Evolutionary conservation across 2,888 invertebrate genomes (phyloP), one percentile per base, ranked within the genome.

Genomic region (Bombylius discolor): DNA sequence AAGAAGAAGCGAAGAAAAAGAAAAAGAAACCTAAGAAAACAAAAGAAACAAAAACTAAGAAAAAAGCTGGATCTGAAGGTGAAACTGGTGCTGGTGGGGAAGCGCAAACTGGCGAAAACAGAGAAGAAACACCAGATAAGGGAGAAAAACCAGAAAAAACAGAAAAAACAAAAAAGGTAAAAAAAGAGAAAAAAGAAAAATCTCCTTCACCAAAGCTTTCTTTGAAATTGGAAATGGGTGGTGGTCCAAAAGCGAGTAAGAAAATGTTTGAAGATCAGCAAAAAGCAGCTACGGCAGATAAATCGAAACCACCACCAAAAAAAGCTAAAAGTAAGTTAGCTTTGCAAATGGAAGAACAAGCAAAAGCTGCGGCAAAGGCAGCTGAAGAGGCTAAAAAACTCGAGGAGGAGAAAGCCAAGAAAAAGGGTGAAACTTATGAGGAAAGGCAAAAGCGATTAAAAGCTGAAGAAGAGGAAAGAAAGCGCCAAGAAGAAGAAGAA

Each of bases 311-410:
- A 42, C 71, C 73, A 47, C 70, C 73, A 55, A 70, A 71, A 58
- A 59, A 66, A 59, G 60, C 59, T 12, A 72, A 71, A 61, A 70
- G 71, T 58, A 72, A 72, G 63, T 60, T 70, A 53, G 70, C 69
- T 36, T 59, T 72, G 48, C 69, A 73, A 65, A 67, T 72, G 67
- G 71, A 74, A 56, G 70, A 73, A 56, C 71, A 73, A 58, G 70
- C 72, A n/a, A 68, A 62, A 50, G 71, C 69, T 1, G 73, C 72
- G 1, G 71, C 70, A 23, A 69, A 68, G 56, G 68, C 71, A 39
- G 70, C 69, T 36, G 69, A 70, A 55, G 69, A 72, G 42, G 64
- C 65, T 45, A 69, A 69, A 32, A 64, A 67, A 49, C 67, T 68
- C 45, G 62, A 63, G n/a, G 63, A 64, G n/a, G 65, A 67, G 53